A percentile compares a stretch with the other conserved stretches of the same genome.
Conservation (phyloP, 2,888 invertebrate species). For the Chelonus formosanus region DNA sequence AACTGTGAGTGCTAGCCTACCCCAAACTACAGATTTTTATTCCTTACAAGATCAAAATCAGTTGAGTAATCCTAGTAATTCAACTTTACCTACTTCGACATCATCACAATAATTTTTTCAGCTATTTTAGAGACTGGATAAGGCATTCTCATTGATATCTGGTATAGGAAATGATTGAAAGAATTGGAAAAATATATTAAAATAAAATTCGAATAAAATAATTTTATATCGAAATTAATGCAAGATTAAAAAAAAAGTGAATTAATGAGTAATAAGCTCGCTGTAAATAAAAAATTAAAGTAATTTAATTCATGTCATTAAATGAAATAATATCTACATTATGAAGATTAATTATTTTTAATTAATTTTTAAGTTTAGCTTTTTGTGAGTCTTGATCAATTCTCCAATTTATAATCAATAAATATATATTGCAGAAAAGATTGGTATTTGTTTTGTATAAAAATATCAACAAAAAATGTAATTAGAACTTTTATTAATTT, state of each 20-base stretch:
- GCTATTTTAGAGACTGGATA: slow-evolving; percentile 3
- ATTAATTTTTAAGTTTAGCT: too few relatives aligned
- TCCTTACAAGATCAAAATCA: slow-evolving; percentile 51
- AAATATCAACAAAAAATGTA: neutral
- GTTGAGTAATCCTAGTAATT: slow-evolving; percentile 41
- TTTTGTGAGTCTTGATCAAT: slow-evolving; percentile 1
- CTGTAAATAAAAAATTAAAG: too few relatives aligned
- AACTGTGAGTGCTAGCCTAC: slow-evolving; percentile 78
- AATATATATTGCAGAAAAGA: slow-evolving; percentile 37
- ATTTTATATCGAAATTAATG: too few relatives aligned
- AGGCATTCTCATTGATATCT: too few relatives aligned
- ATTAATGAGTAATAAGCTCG: too few relatives aligned
- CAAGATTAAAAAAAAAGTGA: too few relatives aligned
- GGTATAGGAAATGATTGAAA: too few relatives aligned
- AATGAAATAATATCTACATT: too few relatives aligned
- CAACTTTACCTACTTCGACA: slow-evolving; percentile 45
- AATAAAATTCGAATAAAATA: too few relatives aligned
- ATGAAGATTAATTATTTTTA: too few relatives aligned
- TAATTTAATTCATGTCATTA: too few relatives aligned
- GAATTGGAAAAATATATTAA: too few relatives aligned
- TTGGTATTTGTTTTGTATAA: neutral
- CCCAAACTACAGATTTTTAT: slow-evolving; percentile 64
- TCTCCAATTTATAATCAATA: slow-evolving; percentile 41
- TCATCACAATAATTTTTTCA: slow-evolving; percentile 49
- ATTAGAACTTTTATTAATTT: neutral